Evolutionary conservation across 2,113 vertebrate genomes (phyloP).

Genomic region (Callopanchax toddi): DNA sequence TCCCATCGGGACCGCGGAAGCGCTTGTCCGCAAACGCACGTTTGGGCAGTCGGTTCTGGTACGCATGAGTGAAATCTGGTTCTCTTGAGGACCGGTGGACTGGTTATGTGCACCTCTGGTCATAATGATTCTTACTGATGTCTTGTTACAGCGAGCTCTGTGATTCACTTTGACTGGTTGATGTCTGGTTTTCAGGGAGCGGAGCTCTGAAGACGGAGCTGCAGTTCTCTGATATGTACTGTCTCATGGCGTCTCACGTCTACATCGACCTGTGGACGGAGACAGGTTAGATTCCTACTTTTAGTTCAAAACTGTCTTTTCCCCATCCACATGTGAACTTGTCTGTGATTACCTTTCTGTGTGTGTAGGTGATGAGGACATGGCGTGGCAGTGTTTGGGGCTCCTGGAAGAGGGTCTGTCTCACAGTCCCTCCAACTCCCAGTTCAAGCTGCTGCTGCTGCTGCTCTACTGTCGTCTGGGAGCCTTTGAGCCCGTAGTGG

Average conservation of each 20-base stretch:
- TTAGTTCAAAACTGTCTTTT: background rate
- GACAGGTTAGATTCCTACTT: constrained; percentile 78
- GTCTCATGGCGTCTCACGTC: constrained; percentile 94
- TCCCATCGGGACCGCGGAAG: too few species aligned
- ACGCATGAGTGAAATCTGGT: too few species aligned
- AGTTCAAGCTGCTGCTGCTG: constrained; percentile 98
- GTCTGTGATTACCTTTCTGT: constrained; percentile 10
- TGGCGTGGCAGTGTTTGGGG: constrained; percentile 88
- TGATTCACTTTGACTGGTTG: background rate
- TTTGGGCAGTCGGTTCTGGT: too few species aligned
- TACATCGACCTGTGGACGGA: constrained; percentile 93
- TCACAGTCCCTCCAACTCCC: constrained; percentile 91
- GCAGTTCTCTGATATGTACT: constrained; percentile 97
- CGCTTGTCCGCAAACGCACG: too few species aligned
- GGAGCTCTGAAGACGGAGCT: constrained; percentile 94
- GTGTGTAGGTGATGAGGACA: constrained; percentile 85
- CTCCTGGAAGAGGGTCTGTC: constrained; percentile 90
- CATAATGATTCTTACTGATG: too few species aligned
- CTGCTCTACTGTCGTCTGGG: constrained; percentile 94
- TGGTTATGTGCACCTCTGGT: too few species aligned
- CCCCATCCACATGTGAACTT: rapidly evolving
- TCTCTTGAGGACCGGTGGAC: too few species aligned
- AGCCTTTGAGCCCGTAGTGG: constrained; percentile 94
- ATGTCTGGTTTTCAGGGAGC: constrained; percentile 76
- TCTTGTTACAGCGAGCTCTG: background rate